These are phyloP conservation scores for Chymomyza procnemis DNA, from an alignment of 2,888 invertebrate genomes.

Conservation along the genomic window DNA sequence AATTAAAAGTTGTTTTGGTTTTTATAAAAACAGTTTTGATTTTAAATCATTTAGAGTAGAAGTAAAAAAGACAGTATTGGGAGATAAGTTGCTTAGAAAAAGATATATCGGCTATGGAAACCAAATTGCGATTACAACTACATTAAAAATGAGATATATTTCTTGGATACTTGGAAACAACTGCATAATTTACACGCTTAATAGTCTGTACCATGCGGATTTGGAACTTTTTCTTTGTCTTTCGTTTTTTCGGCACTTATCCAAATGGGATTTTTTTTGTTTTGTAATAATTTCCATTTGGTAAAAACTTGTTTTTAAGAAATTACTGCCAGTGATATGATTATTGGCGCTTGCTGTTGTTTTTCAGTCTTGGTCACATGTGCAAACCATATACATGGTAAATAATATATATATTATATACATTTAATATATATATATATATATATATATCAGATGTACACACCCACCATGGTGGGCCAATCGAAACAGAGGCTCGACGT, in stretches of 20 bases:
- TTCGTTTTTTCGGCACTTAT: constrained; percentile 14
- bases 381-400: background rate
- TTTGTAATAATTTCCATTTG: constrained; percentile 13
- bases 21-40: too few relatives aligned
- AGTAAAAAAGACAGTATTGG: too few relatives aligned
- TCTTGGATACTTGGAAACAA: too few relatives aligned
- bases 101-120: too few relatives aligned
- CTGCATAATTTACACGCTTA: too few relatives aligned
- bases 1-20: too few relatives aligned
- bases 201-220: too few relatives aligned
- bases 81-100: too few relatives aligned
- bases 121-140: too few relatives aligned
- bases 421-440: background rate
- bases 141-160: too few relatives aligned
- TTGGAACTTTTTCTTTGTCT: background rate
- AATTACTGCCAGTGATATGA: background rate
- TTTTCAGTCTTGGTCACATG: background rate
- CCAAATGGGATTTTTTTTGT: background rate
- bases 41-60: too few relatives aligned
- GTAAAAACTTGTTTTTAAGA: constrained; percentile 24
- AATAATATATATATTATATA: background rate
- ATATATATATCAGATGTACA: constrained; percentile 11
- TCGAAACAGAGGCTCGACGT: constrained; percentile 6
- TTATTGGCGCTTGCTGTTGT: background rate
- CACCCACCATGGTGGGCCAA: constrained; percentile 28